phyloP scores from a whole-genome alignment of 2,797 vertebrate species.

The Nannoperca obscura region DNA sequence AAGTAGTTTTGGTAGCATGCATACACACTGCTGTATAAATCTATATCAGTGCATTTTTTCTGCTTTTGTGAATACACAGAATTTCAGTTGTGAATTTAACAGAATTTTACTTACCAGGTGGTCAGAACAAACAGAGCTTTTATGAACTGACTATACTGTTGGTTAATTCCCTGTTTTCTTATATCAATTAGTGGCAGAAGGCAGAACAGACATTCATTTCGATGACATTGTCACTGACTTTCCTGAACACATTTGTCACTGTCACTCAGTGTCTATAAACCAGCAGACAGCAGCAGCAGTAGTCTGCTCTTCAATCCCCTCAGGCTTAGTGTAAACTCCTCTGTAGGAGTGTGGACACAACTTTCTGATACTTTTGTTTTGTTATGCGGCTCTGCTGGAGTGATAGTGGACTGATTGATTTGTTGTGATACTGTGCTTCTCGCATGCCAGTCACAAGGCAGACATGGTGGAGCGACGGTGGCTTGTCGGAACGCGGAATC shows the following conservation, averaged over 20 bases:
- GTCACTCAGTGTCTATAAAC: conserved; percentile 34
- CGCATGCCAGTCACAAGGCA: conserved; percentile 22
- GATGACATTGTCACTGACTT: conserved; percentile 24
- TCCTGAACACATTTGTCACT: conserved; percentile 36
- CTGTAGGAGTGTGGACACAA: conserved; percentile 32
- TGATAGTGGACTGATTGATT: conserved; percentile 53
- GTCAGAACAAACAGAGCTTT: not conserved
- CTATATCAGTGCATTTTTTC: too few species aligned
- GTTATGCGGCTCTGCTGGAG: conserved; percentile 25
- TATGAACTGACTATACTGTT: not conserved
- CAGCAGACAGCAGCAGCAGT: conserved; percentile 15
- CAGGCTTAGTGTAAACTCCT: conserved; percentile 34
- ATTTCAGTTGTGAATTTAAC: not conserved
- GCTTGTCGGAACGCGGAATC: conserved; percentile 30
- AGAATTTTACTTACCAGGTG: not conserved
- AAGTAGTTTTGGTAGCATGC: too few species aligned
- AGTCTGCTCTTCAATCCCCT: conserved; percentile 37
- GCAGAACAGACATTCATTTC: conserved; percentile 11
- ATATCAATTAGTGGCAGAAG: not conserved
- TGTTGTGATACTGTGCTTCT: conserved; percentile 35
- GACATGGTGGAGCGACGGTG: not conserved
- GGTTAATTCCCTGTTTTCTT: not conserved
- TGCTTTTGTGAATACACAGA: too few species aligned
- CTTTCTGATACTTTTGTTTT: conserved; percentile 34
- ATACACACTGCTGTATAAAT: too few species aligned